Percentiles rank a stretch among this genome's conserved stretches.
These are phyloP conservation scores for Apis florea DNA, from an alignment of 1,140 invertebrate species.

Conservation along the genomic window DNA sequence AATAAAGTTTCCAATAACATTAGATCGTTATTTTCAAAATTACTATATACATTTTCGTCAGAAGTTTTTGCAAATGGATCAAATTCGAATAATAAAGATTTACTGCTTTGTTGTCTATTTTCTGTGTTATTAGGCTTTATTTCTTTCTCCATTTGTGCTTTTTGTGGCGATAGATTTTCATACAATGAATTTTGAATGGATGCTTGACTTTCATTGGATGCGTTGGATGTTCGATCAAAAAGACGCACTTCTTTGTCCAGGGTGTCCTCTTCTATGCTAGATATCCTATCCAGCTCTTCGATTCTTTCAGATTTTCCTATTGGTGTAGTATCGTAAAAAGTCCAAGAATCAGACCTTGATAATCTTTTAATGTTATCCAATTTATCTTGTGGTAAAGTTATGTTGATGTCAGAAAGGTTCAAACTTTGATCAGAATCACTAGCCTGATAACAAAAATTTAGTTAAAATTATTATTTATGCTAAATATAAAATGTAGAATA, in stretches of 20 bases:
- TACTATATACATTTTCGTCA: constrained; percentile 64
- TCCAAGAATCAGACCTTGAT: constrained; percentile 81
- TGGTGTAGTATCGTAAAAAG: constrained; percentile 79
- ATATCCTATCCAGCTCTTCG: constrained; percentile 69
- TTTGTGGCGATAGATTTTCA: constrained; percentile 69
- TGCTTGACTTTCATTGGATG: constrained; percentile 65
- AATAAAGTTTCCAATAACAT: constrained; percentile 71
- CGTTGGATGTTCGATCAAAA: constrained; percentile 53
- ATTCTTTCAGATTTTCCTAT: constrained; percentile 37
- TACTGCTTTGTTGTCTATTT: constrained; percentile 56
- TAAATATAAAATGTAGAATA: too few relatives aligned
- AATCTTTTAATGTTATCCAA: constrained; percentile 63
- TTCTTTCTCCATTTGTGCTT: constrained; percentile 21
- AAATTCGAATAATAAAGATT: constrained; percentile 74
- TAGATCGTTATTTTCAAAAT: constrained; percentile 73
- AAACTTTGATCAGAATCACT: constrained; percentile 79
- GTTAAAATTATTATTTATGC: too few relatives aligned
- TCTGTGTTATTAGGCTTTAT: background rate
- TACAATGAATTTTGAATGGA: constrained; percentile 75
- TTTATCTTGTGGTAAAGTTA: constrained; percentile 39
- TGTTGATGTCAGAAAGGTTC: constrained; percentile 65
- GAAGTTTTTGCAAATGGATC: constrained; percentile 67
- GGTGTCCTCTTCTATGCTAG: constrained; percentile 61
- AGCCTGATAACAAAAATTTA: constrained; percentile 38
- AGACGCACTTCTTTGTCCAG: constrained; percentile 54